phyloP scores from a whole-genome alignment of 2,888 invertebrate species.

The Hermodice carunculata region DNA sequence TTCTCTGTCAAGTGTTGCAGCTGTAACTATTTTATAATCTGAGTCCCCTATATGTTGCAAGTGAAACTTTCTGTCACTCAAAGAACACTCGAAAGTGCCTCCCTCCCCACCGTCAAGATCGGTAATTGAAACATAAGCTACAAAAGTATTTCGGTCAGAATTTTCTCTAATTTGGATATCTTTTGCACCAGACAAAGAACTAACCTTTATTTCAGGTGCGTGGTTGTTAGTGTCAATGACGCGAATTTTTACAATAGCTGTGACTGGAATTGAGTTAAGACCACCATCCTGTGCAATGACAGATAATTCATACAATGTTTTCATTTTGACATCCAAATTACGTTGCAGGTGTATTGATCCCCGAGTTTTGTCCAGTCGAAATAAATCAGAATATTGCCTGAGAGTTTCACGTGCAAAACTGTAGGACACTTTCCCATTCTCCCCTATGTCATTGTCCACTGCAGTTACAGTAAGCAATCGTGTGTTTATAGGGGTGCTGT shows the following conservation, averaged over 20 bases:
- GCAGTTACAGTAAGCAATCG: neutral
- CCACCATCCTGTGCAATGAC: slow-evolving; percentile 31
- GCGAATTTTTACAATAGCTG: slow-evolving; percentile 74
- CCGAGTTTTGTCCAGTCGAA: neutral
- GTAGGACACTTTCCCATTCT: slow-evolving; percentile 1
- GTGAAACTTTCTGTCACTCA: neutral
- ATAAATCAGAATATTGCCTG: neutral
- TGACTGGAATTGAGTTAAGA: slow-evolving; percentile 79
- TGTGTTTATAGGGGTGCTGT: slow-evolving; percentile 7
- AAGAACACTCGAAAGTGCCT: neutral
- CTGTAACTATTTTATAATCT: slow-evolving; percentile 14
- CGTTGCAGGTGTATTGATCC: slow-evolving; percentile 8
- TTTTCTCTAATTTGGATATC: slow-evolving; percentile 2
- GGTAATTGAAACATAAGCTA: slow-evolving; percentile 13
- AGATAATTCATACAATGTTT: slow-evolving; percentile 16
- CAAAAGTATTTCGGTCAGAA: slow-evolving; percentile 3
- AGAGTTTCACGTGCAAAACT: neutral
- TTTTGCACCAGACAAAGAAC: slow-evolving; percentile 74
- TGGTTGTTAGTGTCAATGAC: slow-evolving; percentile 85
- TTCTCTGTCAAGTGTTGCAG: slow-evolving; percentile 8
- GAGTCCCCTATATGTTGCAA: neutral
- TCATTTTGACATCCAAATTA: slow-evolving; percentile 8
- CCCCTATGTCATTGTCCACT: slow-evolving; percentile 4
- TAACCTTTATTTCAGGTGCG: slow-evolving; percentile 85
- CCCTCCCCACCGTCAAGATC: neutral